Base-by-base conservation (phyloP, 23 tunicate genomes). In the Clavelina lepadiformis region DNA sequence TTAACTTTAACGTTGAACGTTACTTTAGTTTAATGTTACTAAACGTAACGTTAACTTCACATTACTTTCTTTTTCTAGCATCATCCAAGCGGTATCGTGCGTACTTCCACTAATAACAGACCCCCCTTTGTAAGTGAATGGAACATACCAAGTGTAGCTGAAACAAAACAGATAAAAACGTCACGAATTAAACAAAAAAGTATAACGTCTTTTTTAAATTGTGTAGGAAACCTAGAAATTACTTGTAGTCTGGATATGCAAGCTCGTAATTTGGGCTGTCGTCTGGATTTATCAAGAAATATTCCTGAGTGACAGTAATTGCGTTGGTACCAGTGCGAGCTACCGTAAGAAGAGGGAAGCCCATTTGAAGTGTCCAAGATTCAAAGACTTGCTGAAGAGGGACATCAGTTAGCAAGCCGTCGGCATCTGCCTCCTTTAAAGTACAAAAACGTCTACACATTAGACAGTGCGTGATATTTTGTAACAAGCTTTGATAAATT, bases 281-380 rank as follows among this genome's bases (percentile, higher is more conserved):
- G 32, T 68, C 51, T 15, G 68, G 67, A 54, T 81, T 77, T 6
- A 74, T 47, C 37, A 88, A 58, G 56, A 79, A 88, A 50, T 88
- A 88, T 63, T 88, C 89, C 60, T 88, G 96, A 2, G 77, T 61
- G 8, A 80, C 26, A 2, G 59, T 51, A 4, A 5, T 20, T 13
- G 22, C 1, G 24, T 74, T 66, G 18, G 3, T 13, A 1, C 27
- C 15, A 4, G 8, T 37, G 19, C 8, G 19, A 1, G n/a, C 56
- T 21, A 85, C 69, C 0, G 78, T 80, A 31, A 88, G 41, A 21
- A 88, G 68, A 1, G 96, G 96, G 69, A 58, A 88, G 3, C 96
- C 96, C 96, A 88, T 88, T 88, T 88, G 96, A 19, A 88, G 51
- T 5, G 88, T 52, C 96, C 96, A 88, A 3, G 77, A 38, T 59